Percentiles rank a stretch among this genome's conserved stretches.
These are phyloP conservation scores for Diarsia mendica DNA, from an alignment of 2,888 invertebrate genomes.

Conservation along the genomic window DNA sequence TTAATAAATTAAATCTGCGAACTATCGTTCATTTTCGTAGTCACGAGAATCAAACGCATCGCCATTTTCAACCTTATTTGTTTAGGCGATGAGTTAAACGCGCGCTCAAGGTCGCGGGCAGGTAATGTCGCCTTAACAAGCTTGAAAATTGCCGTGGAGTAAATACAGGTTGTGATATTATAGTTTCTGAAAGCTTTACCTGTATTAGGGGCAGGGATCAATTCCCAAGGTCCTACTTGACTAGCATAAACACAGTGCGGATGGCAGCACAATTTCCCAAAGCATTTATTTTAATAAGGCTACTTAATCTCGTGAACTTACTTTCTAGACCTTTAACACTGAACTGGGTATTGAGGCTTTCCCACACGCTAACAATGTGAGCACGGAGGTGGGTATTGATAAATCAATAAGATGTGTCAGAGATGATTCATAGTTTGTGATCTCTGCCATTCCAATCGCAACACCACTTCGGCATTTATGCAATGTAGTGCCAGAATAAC, in stretches of 20 bases:
- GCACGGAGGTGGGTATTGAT: slow-evolving; percentile 35
- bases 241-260: slow-evolving; percentile 24
- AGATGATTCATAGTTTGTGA: slow-evolving; percentile 37
- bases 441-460: neutral
- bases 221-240: slow-evolving; percentile 31
- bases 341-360: slow-evolving; percentile 50
- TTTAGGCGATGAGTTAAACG: no score
- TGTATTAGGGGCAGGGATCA: slow-evolving; percentile 9
- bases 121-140: no score
- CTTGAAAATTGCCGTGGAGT: slow-evolving; percentile 6
- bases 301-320: slow-evolving; percentile 44
- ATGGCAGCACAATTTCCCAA: slow-evolving; percentile 37
- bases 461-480: slow-evolving; percentile 21
- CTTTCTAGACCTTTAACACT: slow-evolving; percentile 59
- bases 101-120: no score
- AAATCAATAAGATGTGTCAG: slow-evolving; percentile 33
- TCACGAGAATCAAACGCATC: no score
- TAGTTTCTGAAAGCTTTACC: slow-evolving; percentile 7
- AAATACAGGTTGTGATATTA: slow-evolving; percentile 3
- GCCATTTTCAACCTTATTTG: no score
- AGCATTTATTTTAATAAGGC: slow-evolving; percentile 46
- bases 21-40: no score
- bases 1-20: no score
- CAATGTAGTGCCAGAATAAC: neutral
- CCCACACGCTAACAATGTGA: slow-evolving; percentile 48